phyloP scores from a whole-genome alignment of 2,113 vertebrate genomes.

The Felis catus region DNA sequence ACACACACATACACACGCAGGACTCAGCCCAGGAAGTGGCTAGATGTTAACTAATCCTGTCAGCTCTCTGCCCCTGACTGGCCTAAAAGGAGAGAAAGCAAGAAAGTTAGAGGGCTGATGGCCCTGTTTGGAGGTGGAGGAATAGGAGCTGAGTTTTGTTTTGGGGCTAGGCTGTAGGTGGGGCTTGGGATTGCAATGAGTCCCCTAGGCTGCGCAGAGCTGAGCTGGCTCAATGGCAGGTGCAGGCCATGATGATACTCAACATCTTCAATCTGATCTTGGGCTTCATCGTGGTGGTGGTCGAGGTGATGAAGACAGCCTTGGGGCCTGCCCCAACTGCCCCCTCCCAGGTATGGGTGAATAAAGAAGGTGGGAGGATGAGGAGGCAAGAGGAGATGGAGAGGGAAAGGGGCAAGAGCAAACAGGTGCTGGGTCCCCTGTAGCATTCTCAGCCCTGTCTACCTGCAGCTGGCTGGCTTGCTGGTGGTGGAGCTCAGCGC shows the following conservation, averaged over 20 bases:
- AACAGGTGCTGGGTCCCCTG: background rate
- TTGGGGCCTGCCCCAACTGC: conserved; percentile 16
- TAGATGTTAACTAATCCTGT: conserved; percentile 7
- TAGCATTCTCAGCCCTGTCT: conserved; percentile 25
- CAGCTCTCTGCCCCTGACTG: background rate
- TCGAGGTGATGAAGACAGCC: conserved; percentile 72
- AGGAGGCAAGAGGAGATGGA: background rate
- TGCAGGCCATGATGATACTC: conserved; percentile 71
- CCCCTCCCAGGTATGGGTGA: conserved; percentile 55
- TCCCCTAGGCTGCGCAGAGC: background rate
- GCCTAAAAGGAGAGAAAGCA: conserved; percentile 22
- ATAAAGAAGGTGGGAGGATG: background rate
- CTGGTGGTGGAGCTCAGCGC: conserved; percentile 64
- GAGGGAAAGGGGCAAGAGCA: background rate
- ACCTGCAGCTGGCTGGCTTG: conserved; percentile 54
- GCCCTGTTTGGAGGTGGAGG: background rate
- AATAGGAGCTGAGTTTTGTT: background rate
- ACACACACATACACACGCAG: background rate
- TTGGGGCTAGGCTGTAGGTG: background rate
- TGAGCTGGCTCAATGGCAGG: conserved; percentile 69
- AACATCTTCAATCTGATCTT: conserved; percentile 70
- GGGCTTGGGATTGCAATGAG: background rate
- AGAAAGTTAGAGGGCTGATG: background rate
- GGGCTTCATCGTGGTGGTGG: conserved; percentile 60
- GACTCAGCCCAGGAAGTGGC: background rate